Base-by-base conservation (phyloP, 2,113 vertebrate genomes). In the Cynoglossus semilaevis region DNA sequence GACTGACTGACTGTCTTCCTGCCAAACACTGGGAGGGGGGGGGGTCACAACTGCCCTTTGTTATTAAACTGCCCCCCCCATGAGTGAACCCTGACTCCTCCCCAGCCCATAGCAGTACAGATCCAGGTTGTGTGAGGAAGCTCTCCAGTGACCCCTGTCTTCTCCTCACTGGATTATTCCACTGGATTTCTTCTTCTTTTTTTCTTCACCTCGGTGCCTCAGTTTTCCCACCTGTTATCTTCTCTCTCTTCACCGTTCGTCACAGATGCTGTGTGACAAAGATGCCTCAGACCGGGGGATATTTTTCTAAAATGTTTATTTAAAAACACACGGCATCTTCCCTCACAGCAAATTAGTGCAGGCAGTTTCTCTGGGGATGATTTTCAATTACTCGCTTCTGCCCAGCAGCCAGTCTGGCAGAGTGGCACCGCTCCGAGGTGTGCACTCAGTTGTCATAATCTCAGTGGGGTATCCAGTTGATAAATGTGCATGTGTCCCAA, bases 351-450 rank as follows among this genome's bases (percentile, higher is more conserved):
- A 82, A 81, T 84, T 63, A 79, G 53, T 76, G 66, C 35, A 48
- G 34, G 51, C 50, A 53, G 18, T 15, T 54, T 77, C 77, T 74
- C 15, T 0, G 19, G 67, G 49, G 57, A 16, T 47, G 40, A 63
- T 65, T 74, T 84, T 87, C 83, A 87, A 80, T 80, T 83, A 86
- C 69, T 83, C 44, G 61, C 63, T 70, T 71, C 73, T 63, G 68
- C 82, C 81, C 77, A 81, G 57, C 60, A 80, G 76, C 70, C 73
- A 75, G 76, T 84, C 47, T 67, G 66, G 52, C 77, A 70, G 76
- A 70, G 71, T 16, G 61, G 52, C 62, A 66, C 51, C 12, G 76
- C 75, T 79, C 68, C 58, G 58, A 72, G 62, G 77, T 71, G 72
- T 56, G 55, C 61, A 63, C 65, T 51, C 60, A 74, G 63, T 63